Percentiles rank a stretch among this genome's conserved stretches.
These are phyloP conservation scores for Archegozetes longisetosus DNA, from an alignment of 1,140 invertebrate genomes.

Conservation along the genomic window DNA sequence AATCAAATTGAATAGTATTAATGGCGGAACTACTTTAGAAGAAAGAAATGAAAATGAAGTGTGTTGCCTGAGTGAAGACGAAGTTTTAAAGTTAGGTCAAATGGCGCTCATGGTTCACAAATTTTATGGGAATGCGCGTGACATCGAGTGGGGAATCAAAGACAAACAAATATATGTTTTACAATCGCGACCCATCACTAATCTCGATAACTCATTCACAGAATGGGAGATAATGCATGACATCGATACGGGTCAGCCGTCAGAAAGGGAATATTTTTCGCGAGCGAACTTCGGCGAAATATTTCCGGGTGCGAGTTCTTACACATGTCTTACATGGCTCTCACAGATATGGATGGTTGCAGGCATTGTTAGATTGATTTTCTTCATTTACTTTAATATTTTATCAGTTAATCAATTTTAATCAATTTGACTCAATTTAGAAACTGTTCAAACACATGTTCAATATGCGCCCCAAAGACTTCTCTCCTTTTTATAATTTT, in stretches of 20 bases:
- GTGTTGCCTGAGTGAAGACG: not conserved
- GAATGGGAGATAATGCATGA: constrained; percentile 19
- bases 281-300: constrained; percentile 19
- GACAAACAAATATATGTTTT: constrained; percentile 8
- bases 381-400: no score
- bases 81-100: not conserved
- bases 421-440: not conserved
- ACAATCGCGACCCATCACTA: constrained; percentile 20
- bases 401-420: no score
- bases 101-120: not conserved
- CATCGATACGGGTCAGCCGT: constrained; percentile 10
- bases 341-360: not conserved
- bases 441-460: not conserved
- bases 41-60: not conserved
- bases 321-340: not conserved
- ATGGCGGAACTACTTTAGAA: not conserved
- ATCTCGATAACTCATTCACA: constrained; percentile 4
- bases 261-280: constrained; percentile 16
- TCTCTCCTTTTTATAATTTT: not conserved
- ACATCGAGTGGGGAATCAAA: constrained; percentile 21
- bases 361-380: not conserved
- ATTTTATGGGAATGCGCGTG: constrained; percentile 8
- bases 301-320: constrained; percentile 6
- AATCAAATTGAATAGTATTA: not conserved
- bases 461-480: not conserved